Conservation (phyloP, 2,888 invertebrate species). For the Heliothis peltigera region DNA sequence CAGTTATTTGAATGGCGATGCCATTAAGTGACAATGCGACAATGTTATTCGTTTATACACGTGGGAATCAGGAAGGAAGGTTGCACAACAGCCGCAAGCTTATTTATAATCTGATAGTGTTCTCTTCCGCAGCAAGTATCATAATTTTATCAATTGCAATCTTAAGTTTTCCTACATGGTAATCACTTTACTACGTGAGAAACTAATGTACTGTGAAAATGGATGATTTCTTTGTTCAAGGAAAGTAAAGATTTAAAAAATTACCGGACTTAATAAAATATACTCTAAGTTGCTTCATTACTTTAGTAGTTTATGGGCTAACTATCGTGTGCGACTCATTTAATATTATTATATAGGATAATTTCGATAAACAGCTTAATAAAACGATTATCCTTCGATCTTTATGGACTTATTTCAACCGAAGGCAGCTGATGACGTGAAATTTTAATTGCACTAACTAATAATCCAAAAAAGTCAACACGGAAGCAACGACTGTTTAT, state of each 20-base stretch:
- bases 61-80: constrained; percentile 58
- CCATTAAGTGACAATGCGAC: constrained; percentile 22
- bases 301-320: not conserved
- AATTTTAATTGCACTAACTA: constrained; percentile 38
- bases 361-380: not conserved
- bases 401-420: constrained; percentile 15
- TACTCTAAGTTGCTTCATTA: too few species aligned
- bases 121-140: constrained; percentile 50
- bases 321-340: not conserved
- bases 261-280: not conserved
- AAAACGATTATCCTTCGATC: not conserved
- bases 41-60: constrained; percentile 27
- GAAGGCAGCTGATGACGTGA: constrained; percentile 26
- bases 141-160: constrained; percentile 57
- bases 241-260: not conserved
- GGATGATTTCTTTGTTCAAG: constrained; percentile 3
- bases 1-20: constrained; percentile 13
- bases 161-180: constrained; percentile 23
- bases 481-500: constrained; percentile 38
- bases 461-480: constrained; percentile 28
- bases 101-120: constrained; percentile 50
- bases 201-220: constrained; percentile 30
- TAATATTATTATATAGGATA: too few species aligned
- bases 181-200: constrained; percentile 18
- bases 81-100: constrained; percentile 41